A percentile compares a stretch with the other conserved stretches of the same genome.
These are phyloP conservation scores for Drosophila littoralis DNA, from an alignment of 1,140 invertebrate species.

Conservation along the genomic window DNA sequence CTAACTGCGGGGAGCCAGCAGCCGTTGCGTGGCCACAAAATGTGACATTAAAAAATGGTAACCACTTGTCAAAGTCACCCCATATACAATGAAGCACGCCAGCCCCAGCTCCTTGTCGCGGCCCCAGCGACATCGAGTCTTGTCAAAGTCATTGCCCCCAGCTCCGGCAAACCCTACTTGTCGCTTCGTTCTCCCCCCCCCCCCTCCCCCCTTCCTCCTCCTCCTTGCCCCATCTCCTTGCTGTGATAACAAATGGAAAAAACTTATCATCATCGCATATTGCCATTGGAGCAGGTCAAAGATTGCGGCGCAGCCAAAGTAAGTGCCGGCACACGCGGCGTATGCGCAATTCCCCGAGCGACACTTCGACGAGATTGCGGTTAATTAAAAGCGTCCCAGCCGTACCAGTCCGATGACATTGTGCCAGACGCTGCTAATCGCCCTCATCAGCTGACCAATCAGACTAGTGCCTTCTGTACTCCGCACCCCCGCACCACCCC, in stretches of 20 bases:
- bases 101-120: too few relatives aligned
- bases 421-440: conserved; percentile 34
- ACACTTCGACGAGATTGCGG: conserved; percentile 39
- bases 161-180: background rate
- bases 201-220: too few relatives aligned
- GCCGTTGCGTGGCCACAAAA: conserved; percentile 56
- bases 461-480: too few relatives aligned
- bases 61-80: conserved; percentile 68
- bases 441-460: conserved; percentile 33
- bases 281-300: conserved; percentile 24
- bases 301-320: conserved; percentile 1
- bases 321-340: conserved; percentile 55
- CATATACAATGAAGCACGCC: too few relatives aligned
- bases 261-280: conserved; percentile 58
- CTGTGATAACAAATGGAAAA: conserved; percentile 22
- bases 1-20: background rate
- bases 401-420: background rate
- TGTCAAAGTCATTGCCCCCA: background rate
- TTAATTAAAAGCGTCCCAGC: conserved; percentile 30
- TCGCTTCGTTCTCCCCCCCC: background rate
- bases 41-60: conserved; percentile 81
- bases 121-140: background rate
- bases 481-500: too few relatives aligned
- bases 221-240: too few relatives aligned
- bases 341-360: conserved; percentile 55